These are phyloP conservation scores for Drosophila albomicans DNA, from an alignment of 1,140 invertebrate genomes.

Conservation along the genomic window DNA sequence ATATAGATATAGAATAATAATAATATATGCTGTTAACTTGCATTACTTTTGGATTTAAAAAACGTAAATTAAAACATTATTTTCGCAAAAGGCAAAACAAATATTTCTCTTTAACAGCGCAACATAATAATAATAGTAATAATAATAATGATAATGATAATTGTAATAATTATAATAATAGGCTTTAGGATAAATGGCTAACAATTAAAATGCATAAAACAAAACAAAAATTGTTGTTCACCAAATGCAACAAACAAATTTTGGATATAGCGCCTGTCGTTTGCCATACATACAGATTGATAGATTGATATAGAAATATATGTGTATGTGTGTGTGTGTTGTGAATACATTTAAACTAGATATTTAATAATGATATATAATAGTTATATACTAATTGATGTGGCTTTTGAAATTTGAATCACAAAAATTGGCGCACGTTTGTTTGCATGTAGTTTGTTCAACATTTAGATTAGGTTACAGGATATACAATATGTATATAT, in stretches of 20 bases:
- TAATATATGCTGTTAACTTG: slow-evolving; percentile 39
- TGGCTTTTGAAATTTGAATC: slow-evolving; percentile 65
- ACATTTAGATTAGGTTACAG: slow-evolving; percentile 23
- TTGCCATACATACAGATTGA: slow-evolving; percentile 46
- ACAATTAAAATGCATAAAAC: slow-evolving; percentile 82
- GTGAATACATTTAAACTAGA: slow-evolving; percentile 57
- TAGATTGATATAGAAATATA: slow-evolving; percentile 23
- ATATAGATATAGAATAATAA: slow-evolving; percentile 35
- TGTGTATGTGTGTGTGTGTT: slow-evolving; percentile 26
- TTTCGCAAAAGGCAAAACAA: slow-evolving; percentile 44
- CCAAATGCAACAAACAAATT: slow-evolving; percentile 66
- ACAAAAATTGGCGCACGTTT: slow-evolving; percentile 71
- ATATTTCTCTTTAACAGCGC: slow-evolving; percentile 49
- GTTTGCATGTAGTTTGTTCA: slow-evolving; percentile 60
- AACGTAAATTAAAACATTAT: slow-evolving; percentile 74
- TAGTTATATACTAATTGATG: slow-evolving; percentile 37
- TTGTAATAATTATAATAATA: slow-evolving; percentile 41
- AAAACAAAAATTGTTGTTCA: slow-evolving; percentile 72
- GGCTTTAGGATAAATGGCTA: slow-evolving; percentile 69
- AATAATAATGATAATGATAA: slow-evolving; percentile 41
- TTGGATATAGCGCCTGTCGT: slow-evolving; percentile 59
- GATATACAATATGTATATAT: neutral
- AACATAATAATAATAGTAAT: slow-evolving; percentile 42
- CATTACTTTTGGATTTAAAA: slow-evolving; percentile 59
- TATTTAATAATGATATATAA: slow-evolving; percentile 20